phyloP scores from a whole-genome alignment of 2,113 vertebrate genomes.

The Poecilia latipinna region DNA sequence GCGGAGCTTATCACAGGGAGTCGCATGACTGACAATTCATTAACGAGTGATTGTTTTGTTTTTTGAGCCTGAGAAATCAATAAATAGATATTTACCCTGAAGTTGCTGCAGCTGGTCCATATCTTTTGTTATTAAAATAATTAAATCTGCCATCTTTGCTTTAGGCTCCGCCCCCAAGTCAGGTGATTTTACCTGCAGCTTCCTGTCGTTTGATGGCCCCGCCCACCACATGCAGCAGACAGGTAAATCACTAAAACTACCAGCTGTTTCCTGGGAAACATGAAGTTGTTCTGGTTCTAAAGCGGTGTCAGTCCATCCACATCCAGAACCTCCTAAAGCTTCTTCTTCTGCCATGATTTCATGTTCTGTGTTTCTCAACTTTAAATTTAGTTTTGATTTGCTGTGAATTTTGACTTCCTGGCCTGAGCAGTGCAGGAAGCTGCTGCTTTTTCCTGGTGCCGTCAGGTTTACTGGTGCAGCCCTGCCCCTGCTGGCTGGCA shows the following conservation, averaged over 20 bases:
- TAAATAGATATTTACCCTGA: neutral
- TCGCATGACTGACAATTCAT: too few relatives aligned
- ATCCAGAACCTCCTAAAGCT: neutral
- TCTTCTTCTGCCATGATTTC: neutral
- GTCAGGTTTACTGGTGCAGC: too few relatives aligned
- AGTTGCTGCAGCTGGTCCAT: neutral
- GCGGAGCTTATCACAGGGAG: neutral
- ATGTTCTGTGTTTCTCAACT: neutral
- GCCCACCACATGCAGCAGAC: constrained; percentile 76
- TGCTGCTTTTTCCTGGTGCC: too few relatives aligned
- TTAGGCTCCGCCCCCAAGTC: constrained; percentile 83
- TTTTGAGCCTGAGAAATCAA: neutral
- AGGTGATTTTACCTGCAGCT: constrained; percentile 78
- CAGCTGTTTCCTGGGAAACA: neutral
- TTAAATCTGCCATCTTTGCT: neutral
- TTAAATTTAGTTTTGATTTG: too few relatives aligned
- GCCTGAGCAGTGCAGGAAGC: too few relatives aligned
- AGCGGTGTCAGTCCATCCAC: too few relatives aligned
- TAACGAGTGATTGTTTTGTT: neutral
- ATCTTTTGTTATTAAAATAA: neutral
- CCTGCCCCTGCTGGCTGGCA: neutral
- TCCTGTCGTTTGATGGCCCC: constrained; percentile 82
- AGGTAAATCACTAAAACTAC: constrained; percentile 49
- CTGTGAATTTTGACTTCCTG: neutral
- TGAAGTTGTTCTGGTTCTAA: neutral